Evolutionary conservation across 2,888 invertebrate genomes (phyloP).

Genomic region (Ptychoptera contaminata): DNA sequence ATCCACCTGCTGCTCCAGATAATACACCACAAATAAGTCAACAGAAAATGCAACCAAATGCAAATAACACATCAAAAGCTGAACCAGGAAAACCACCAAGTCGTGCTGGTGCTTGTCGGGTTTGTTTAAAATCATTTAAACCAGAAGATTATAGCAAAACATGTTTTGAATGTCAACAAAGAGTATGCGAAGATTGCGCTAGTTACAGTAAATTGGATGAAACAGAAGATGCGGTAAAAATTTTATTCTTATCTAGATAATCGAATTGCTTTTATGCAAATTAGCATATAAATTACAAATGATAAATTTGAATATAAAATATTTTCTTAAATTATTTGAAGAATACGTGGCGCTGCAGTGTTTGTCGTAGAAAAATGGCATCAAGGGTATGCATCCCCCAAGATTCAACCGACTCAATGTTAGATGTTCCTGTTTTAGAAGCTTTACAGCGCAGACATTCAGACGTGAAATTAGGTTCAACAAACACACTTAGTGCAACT

Average conservation of each 20-base stretch:
- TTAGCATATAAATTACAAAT: background rate
- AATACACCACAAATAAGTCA: conserved; percentile 37
- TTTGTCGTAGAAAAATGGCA: conserved; percentile 69
- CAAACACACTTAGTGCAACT: conserved; percentile 34
- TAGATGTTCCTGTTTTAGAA: conserved; percentile 67
- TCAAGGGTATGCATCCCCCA: conserved; percentile 61
- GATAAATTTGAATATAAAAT: background rate
- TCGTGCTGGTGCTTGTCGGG: conserved; percentile 60
- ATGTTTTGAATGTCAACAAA: conserved; percentile 79
- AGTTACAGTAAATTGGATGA: conserved; percentile 76
- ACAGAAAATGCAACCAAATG: conserved; percentile 28
- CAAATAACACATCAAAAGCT: conserved; percentile 21
- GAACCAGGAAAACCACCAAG: conserved; percentile 61
- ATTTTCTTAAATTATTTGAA: conserved; percentile 19
- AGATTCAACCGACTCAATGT: conserved; percentile 69
- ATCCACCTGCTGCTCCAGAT: conserved; percentile 24
- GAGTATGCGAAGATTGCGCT: conserved; percentile 86
- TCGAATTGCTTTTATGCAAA: background rate
- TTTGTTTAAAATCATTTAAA: conserved; percentile 77
- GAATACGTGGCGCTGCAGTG: conserved; percentile 78
- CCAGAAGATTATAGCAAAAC: conserved; percentile 77
- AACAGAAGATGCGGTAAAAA: conserved; percentile 62
- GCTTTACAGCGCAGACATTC: conserved; percentile 67
- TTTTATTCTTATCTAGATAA: conserved; percentile 2
- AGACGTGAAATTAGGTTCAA: conserved; percentile 49